Conservation (phyloP, 2,888 invertebrate species). For the Pachliopta kotzebuea region DNA sequence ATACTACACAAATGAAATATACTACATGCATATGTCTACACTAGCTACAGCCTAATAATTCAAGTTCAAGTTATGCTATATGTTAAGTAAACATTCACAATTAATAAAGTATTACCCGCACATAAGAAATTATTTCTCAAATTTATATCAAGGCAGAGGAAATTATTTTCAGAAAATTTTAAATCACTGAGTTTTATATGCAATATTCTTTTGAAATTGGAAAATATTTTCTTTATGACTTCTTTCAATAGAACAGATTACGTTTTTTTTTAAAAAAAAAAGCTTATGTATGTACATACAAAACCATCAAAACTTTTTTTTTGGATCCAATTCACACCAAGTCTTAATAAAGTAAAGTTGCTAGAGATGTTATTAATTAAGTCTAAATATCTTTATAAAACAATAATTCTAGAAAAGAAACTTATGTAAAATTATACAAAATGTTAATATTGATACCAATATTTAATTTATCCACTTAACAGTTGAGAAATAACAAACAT, state of each 20-base stretch:
- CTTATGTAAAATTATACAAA: too few relatives aligned
- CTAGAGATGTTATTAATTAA: too few relatives aligned
- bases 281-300: background rate
- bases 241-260: background rate
- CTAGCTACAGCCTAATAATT: too few relatives aligned
- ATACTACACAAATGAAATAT: too few relatives aligned
- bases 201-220: background rate
- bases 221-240: background rate
- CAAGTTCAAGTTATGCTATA: too few relatives aligned
- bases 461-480: slow-evolving; percentile 51
- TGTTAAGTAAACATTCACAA: background rate
- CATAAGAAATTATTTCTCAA: background rate
- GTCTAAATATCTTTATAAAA: too few relatives aligned
- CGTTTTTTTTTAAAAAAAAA: background rate
- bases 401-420: too few relatives aligned
- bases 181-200: background rate
- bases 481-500: slow-evolving; percentile 75
- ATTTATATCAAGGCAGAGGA: background rate
- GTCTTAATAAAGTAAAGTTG: too few relatives aligned
- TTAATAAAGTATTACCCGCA: background rate
- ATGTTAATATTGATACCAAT: background rate
- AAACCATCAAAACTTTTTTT: background rate
- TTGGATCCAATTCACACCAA: too few relatives aligned
- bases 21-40: too few relatives aligned
- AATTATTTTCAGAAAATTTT: background rate